A percentile compares a stretch with the other conserved stretches of the same genome.
Conservation (phyloP, 2,113 vertebrate species). For the Ariopsis seemanni region DNA sequence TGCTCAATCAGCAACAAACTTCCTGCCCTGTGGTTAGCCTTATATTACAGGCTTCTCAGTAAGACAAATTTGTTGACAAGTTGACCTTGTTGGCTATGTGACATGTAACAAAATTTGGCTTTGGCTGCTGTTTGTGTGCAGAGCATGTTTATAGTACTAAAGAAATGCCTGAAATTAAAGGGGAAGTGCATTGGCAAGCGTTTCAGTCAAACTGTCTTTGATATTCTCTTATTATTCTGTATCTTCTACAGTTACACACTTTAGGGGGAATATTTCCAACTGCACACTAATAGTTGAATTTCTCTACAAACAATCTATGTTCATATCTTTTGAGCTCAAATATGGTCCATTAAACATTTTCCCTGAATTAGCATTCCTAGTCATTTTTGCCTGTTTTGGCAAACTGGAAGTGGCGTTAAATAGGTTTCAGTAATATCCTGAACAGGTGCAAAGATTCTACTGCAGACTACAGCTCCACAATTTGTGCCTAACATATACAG, state of each 20-base stretch:
- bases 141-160: slow-evolving; percentile 9
- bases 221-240: background rate
- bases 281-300: background rate
- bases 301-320: background rate
- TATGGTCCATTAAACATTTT: background rate
- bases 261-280: background rate
- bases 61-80: slow-evolving; percentile 42
- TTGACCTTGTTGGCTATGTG: slow-evolving; percentile 41
- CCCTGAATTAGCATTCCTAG: background rate
- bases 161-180: slow-evolving; percentile 49
- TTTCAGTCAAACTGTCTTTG: background rate
- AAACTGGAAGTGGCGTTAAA: background rate
- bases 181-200: slow-evolving; percentile 45
- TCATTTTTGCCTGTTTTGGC: background rate
- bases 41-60: slow-evolving; percentile 26
- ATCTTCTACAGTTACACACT: background rate
- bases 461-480: slow-evolving; percentile 24
- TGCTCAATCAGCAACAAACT: slow-evolving; percentile 22
- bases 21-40: background rate
- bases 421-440: slow-evolving; percentile 37
- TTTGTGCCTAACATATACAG: slow-evolving; percentile 4
- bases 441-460: slow-evolving; percentile 64
- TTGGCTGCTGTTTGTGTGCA: slow-evolving; percentile 29
- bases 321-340: slow-evolving; percentile 1
- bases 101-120: slow-evolving; percentile 46